phyloP scores from a whole-genome alignment of 2,888 invertebrate genomes.

The Hirtodrosophila alboralis region DNA sequence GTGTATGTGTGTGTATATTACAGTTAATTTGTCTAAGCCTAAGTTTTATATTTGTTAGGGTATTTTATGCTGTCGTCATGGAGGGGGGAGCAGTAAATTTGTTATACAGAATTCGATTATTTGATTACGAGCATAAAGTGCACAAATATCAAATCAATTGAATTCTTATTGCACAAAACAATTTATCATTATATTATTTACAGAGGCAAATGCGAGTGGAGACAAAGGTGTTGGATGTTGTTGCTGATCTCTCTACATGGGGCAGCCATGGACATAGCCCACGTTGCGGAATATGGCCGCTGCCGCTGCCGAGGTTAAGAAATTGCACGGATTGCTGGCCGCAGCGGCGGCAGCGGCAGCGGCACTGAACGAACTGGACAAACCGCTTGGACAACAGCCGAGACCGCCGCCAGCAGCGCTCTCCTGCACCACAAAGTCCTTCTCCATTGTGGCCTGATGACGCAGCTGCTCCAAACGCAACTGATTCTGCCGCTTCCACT shows the following conservation, averaged over 20 bases:
- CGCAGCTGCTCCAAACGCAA: conserved; percentile 92
- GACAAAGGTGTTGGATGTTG: too few relatives aligned
- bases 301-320: conserved; percentile 87
- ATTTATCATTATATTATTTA: conserved; percentile 46
- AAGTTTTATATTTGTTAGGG: conserved; percentile 40
- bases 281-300: conserved; percentile 90
- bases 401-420: conserved; percentile 67
- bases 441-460: conserved; percentile 92
- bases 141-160: neutral
- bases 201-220: conserved; percentile 43
- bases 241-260: too few relatives aligned
- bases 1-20: conserved; percentile 47
- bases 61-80: conserved; percentile 2
- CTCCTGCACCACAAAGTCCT: conserved; percentile 85
- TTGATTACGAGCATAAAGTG: conserved; percentile 12
- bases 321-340: conserved; percentile 85
- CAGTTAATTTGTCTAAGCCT: conserved; percentile 72
- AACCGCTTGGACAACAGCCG: conserved; percentile 82
- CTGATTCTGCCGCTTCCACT: conserved; percentile 96
- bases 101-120: conserved; percentile 11
- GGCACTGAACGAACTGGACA: conserved; percentile 76
- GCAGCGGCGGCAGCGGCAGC: conserved; percentile 77
- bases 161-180: conserved; percentile 66
- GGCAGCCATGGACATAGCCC: conserved; percentile 90
- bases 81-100: conserved; percentile 2